Percentiles rank a stretch among this genome's conserved stretches.
These are phyloP conservation scores for Lasioglossum baleicum DNA, from an alignment of 1,140 invertebrate species.

Conservation along the genomic window DNA sequence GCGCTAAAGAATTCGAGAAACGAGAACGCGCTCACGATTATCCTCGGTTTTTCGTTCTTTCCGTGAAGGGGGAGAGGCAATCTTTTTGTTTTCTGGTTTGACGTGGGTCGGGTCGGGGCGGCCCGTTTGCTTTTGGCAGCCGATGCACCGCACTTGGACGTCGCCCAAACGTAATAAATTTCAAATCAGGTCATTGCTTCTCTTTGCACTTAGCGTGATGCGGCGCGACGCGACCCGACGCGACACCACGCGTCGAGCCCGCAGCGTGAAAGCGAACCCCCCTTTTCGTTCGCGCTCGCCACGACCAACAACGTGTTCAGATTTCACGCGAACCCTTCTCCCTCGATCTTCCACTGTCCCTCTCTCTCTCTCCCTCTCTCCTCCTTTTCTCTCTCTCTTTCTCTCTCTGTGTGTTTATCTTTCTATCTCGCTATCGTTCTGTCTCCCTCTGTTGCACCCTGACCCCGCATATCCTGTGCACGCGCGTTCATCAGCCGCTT, in stretches of 20 bases:
- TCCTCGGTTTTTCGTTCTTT: constrained; percentile 10
- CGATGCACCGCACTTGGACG: constrained; percentile 66
- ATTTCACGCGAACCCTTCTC: background rate
- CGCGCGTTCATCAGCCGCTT: constrained; percentile 23
- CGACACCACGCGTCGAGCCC: constrained; percentile 18
- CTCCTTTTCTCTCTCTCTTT: background rate
- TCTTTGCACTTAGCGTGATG: constrained; percentile 54
- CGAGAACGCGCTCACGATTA: background rate
- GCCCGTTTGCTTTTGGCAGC: constrained; percentile 56
- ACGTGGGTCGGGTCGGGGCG: background rate
- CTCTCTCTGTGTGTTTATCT: background rate
- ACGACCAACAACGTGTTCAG: background rate
- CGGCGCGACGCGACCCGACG: constrained; percentile 20
- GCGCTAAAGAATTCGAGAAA: constrained; percentile 30
- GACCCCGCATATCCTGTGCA: background rate
- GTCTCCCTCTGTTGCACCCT: background rate
- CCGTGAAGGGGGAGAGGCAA: background rate
- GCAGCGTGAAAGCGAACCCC: constrained; percentile 21
- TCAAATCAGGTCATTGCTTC: constrained; percentile 70
- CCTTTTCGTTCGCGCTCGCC: background rate
- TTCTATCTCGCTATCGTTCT: background rate
- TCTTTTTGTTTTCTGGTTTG: constrained; percentile 17
- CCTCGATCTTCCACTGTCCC: background rate
- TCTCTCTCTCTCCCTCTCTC: background rate
- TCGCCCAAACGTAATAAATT: constrained; percentile 69